phyloP scores from a whole-genome alignment of 2,113 vertebrate genomes.

The Siniperca chuatsi region DNA sequence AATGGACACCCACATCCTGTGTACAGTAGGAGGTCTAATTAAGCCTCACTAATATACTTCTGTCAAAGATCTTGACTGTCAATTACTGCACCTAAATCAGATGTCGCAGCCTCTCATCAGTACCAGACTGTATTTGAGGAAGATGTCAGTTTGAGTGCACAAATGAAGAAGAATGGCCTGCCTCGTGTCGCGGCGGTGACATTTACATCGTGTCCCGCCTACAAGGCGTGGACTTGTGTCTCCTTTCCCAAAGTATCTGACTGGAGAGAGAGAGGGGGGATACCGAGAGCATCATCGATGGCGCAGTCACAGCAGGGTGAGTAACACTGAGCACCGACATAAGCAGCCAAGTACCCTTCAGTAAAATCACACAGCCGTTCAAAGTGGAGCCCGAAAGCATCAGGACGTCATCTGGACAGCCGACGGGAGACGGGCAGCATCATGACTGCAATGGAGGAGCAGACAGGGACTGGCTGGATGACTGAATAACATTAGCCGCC shows the following conservation, averaged over 20 bases:
- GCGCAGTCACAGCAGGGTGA: constrained; percentile 57
- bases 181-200: constrained; percentile 57
- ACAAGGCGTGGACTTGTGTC: constrained; percentile 77
- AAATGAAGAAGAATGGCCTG: constrained; percentile 27
- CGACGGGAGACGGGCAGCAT: constrained; percentile 44
- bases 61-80: not conserved
- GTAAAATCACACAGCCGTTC: not conserved
- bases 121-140: not conserved
- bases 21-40: not conserved
- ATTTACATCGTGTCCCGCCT: constrained; percentile 73
- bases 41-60: not conserved
- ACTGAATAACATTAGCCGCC: constrained; percentile 54
- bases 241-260: constrained; percentile 59
- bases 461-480: constrained; percentile 48
- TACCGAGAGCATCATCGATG: constrained; percentile 67
- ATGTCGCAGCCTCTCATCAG: not conserved
- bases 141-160: constrained; percentile 13
- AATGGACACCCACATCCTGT: not conserved
- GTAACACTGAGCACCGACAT: constrained; percentile 47
- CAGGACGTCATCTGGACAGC: constrained; percentile 14
- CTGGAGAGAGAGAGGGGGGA: constrained; percentile 29
- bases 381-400: not conserved
- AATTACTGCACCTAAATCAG: not conserved
- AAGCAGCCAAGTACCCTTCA: not conserved
- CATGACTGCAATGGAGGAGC: constrained; percentile 73